Conservation (phyloP, 2,797 vertebrate species). For the Emydoidea blandingii region DNA sequence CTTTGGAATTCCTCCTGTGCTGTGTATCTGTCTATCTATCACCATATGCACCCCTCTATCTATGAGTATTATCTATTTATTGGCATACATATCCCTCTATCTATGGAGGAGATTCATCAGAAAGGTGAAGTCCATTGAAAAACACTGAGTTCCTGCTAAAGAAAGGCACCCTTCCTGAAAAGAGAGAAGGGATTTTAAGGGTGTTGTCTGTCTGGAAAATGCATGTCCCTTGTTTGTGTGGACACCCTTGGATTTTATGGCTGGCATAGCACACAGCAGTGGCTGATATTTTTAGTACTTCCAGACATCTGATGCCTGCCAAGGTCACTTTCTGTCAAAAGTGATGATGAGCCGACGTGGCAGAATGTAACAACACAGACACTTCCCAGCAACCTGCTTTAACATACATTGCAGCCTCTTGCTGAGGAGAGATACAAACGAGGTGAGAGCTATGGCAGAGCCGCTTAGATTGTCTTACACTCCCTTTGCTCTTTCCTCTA, state of each 20-base stretch:
- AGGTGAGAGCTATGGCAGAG: rapidly evolving
- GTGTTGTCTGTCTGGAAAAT: rapidly evolving
- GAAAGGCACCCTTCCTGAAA: neutral
- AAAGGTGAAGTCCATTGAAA: neutral
- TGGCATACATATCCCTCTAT: neutral
- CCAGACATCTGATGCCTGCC: conserved; percentile 4
- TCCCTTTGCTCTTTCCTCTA: rapidly evolving
- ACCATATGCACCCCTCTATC: neutral
- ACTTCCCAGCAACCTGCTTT: neutral
- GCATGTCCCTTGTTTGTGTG: rapidly evolving
- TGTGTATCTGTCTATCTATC: rapidly evolving
- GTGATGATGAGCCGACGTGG: neutral
- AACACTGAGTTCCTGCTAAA: rapidly evolving
- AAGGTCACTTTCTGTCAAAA: neutral
- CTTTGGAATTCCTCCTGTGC: neutral
- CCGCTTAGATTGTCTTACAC: neutral
- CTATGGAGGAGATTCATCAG: neutral
- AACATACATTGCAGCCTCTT: neutral
- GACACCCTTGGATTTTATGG: neutral
- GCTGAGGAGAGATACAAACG: neutral
- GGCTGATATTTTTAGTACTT: conserved; percentile 10
- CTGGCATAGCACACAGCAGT: neutral
- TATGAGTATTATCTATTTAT: rapidly evolving
- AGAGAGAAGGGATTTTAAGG: neutral
- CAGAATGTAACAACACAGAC: neutral